A percentile compares a stretch with the other conserved stretches of the same genome.
phyloP scores from a whole-genome alignment of 1,140 invertebrate genomes.

The Mesaphorura yosii region DNA sequence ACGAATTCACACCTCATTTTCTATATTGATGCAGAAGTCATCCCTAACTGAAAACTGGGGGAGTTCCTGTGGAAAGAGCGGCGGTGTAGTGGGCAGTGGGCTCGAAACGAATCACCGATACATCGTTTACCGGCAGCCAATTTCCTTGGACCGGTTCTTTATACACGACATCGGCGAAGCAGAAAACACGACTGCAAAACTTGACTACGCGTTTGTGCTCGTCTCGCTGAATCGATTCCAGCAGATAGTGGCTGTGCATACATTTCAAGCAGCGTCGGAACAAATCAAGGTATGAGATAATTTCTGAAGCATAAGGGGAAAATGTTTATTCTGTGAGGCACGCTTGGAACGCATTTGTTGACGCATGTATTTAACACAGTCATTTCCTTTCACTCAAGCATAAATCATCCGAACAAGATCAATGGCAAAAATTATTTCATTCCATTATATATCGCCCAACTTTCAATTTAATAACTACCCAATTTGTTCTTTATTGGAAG shows the following conservation, averaged over 20 bases:
- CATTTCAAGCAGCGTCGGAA: constrained; percentile 45
- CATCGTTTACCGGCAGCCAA: constrained; percentile 53
- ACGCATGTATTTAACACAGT: background rate
- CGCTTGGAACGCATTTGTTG: background rate
- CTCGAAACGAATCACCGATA: constrained; percentile 42
- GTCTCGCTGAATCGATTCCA: constrained; percentile 50
- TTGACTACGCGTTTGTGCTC: constrained; percentile 47
- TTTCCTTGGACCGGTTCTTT: constrained; percentile 53
- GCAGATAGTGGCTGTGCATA: constrained; percentile 46
- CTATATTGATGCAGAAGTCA: constrained; percentile 38
- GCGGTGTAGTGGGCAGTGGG: constrained; percentile 33
- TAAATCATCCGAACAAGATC: background rate
- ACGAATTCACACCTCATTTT: background rate
- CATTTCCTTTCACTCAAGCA: background rate
- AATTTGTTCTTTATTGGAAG: too few species aligned
- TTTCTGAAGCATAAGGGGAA: background rate
- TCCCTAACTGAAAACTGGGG: constrained; percentile 44
- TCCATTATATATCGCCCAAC: too few species aligned
- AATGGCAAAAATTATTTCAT: too few species aligned
- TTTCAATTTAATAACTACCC: too few species aligned
- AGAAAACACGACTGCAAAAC: constrained; percentile 43
- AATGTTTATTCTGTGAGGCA: too few species aligned
- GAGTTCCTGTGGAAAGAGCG: constrained; percentile 35
- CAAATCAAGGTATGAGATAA: constrained; percentile 40
- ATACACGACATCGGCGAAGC: constrained; percentile 50